Percentiles rank a stretch among this genome's conserved stretches.
Conservation (phyloP, 2,797 vertebrate genomes). For the Channallabes apus region DNA sequence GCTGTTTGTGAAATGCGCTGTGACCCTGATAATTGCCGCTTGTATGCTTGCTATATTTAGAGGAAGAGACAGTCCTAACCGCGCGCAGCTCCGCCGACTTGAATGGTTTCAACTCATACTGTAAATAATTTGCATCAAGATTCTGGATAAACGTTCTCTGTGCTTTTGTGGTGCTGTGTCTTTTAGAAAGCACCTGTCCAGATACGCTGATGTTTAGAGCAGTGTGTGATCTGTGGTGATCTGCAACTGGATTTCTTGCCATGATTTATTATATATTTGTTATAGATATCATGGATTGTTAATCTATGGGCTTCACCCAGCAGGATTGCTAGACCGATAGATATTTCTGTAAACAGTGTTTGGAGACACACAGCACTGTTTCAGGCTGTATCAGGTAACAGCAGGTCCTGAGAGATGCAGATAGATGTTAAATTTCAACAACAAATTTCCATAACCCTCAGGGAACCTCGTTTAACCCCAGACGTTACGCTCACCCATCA, state of each 20-base stretch:
- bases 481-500: too few species aligned
- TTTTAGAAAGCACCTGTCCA: not conserved
- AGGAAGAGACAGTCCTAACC: not conserved
- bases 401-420: too few species aligned
- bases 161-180: not conserved
- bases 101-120: not conserved
- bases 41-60: not conserved
- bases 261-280: too few species aligned
- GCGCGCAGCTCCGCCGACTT: not conserved
- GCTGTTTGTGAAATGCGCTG: not conserved
- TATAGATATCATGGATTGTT: too few species aligned
- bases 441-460: too few species aligned
- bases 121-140: not conserved
- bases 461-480: too few species aligned
- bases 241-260: not conserved
- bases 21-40: constrained; percentile 14
- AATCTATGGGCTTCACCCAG: too few species aligned
- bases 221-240: not conserved
- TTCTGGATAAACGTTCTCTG: not conserved
- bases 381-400: too few species aligned
- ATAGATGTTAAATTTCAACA: too few species aligned
- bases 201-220: not conserved
- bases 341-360: too few species aligned
- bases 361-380: too few species aligned
- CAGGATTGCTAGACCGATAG: too few species aligned